Conservation (phyloP, 2,888 invertebrate species). For the Neuroscelio doddi region DNA sequence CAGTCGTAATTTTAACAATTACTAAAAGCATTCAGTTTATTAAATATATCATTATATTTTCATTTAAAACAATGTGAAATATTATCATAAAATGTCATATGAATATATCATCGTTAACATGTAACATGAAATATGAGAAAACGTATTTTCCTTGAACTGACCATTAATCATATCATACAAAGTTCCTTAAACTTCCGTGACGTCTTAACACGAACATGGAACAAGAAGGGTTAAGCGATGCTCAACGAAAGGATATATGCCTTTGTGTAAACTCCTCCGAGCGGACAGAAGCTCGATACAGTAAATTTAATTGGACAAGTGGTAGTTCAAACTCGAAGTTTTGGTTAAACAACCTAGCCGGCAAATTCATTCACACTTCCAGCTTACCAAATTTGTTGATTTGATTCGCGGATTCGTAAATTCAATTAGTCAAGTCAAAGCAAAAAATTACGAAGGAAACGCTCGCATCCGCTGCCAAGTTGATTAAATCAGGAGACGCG, state of each 20-base stretch:
- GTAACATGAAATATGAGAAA: constrained; percentile 21
- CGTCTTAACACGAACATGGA: constrained; percentile 29
- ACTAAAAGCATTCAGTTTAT: too few species aligned
- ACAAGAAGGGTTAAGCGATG: constrained; percentile 36
- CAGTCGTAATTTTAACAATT: too few species aligned
- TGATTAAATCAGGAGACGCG: constrained; percentile 34
- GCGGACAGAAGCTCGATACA: constrained; percentile 21
- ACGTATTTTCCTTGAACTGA: constrained; percentile 26
- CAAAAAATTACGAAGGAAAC: constrained; percentile 17
- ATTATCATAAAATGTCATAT: constrained; percentile 9
- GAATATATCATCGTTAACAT: constrained; percentile 30
- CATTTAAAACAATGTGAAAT: not conserved
- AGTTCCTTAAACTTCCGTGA: constrained; percentile 39
- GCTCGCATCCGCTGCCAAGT: constrained; percentile 7
- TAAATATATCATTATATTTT: too few species aligned
- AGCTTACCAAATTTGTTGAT: constrained; percentile 31
- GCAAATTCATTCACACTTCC: not conserved
- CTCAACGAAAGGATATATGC: constrained; percentile 23
- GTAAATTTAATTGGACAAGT: constrained; percentile 31
- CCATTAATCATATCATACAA: constrained; percentile 33
- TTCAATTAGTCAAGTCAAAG: constrained; percentile 24
- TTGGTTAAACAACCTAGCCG: constrained; percentile 21
- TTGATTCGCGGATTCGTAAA: constrained; percentile 29
- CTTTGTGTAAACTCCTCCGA: constrained; percentile 9
- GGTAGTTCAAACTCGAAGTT: constrained; percentile 15